Conservation (phyloP, 2,888 invertebrate genomes). For the Azorinus chamasolen region DNA sequence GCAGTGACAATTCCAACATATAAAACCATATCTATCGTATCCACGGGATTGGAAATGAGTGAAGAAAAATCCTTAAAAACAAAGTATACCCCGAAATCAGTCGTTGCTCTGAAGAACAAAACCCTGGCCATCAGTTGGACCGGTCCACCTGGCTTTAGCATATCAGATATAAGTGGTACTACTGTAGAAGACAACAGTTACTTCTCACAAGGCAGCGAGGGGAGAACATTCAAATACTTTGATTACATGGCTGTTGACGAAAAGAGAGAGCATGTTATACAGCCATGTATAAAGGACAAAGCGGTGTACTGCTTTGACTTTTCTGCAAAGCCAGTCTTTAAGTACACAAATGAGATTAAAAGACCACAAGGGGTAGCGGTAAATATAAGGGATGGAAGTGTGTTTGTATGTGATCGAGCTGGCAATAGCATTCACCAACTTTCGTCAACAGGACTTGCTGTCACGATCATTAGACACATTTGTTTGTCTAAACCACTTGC, state of each 20-base stretch:
- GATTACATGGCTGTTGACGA: constrained; percentile 12
- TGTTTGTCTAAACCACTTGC: too few species aligned
- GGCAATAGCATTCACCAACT: too few species aligned
- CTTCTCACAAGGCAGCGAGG: background rate
- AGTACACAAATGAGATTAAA: constrained; percentile 5
- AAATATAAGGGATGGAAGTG: too few species aligned
- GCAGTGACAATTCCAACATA: constrained; percentile 8
- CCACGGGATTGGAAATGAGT: background rate
- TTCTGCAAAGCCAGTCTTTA: constrained; percentile 8
- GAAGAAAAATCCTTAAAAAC: background rate
- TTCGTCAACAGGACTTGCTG: too few species aligned
- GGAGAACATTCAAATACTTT: constrained; percentile 8
- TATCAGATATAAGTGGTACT: background rate
- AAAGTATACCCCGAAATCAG: background rate
- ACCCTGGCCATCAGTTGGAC: background rate
- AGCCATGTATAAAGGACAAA: constrained; percentile 8
- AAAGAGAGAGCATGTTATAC: background rate
- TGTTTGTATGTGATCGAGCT: too few species aligned
- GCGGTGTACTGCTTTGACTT: constrained; percentile 12
- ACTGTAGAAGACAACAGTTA: background rate
- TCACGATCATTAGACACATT: too few species aligned
- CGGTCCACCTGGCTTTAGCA: background rate
- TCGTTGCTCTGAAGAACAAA: background rate
- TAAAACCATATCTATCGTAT: background rate
- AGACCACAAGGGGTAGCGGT: too few species aligned